Conservation (phyloP, 2,797 vertebrate species). For the Poecilia gillii region DNA sequence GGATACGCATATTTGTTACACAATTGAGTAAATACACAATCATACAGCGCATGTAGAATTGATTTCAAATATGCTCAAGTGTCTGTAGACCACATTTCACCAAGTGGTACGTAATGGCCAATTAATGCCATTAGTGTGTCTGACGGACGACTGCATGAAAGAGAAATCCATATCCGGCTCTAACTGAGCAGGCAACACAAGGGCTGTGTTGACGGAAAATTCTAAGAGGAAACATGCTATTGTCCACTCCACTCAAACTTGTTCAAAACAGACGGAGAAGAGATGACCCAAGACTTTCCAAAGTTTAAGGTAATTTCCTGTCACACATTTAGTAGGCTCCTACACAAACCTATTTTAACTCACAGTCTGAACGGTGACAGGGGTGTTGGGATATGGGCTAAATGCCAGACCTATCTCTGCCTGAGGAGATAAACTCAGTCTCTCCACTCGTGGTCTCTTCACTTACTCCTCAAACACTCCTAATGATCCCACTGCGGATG, state of each 20-base stretch:
- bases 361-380: slow-evolving; percentile 27
- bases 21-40: slow-evolving; percentile 3
- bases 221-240: neutral
- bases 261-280: neutral
- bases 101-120: slow-evolving; percentile 6
- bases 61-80: slow-evolving; percentile 20
- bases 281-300: slow-evolving; percentile 8
- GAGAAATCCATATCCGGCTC: neutral
- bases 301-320: slow-evolving; percentile 11
- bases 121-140: slow-evolving; percentile 10
- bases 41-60: neutral
- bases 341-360: slow-evolving; percentile 24
- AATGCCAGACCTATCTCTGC: slow-evolving; percentile 38
- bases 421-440: slow-evolving; percentile 44
- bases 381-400: slow-evolving; percentile 33
- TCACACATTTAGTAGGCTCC: slow-evolving; percentile 6
- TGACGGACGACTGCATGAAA: slow-evolving; percentile 5
- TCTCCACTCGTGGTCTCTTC: slow-evolving; percentile 26
- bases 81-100: slow-evolving; percentile 4
- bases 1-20: neutral
- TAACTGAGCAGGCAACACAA: neutral
- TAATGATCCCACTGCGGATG: slow-evolving; percentile 39
- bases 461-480: slow-evolving; percentile 45
- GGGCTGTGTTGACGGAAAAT: neutral
- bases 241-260: neutral